A percentile compares a stretch with the other conserved stretches of the same genome.
Conservation (phyloP, 2,888 invertebrate genomes). For the Tachina grossa region DNA sequence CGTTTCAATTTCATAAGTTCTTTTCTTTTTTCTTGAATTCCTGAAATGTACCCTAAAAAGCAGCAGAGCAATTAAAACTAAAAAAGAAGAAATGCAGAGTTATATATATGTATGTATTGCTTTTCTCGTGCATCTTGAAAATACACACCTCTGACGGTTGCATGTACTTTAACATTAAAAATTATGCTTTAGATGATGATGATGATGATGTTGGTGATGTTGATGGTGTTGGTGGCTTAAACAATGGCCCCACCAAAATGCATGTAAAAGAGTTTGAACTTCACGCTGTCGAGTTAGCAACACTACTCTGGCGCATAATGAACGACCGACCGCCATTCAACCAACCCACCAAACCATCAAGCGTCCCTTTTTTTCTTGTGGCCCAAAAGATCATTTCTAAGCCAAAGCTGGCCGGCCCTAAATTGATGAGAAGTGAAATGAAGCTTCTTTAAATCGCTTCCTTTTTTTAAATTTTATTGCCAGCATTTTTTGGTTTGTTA, state of each 20-base stretch:
- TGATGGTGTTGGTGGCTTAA: conserved; percentile 41
- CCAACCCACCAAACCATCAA: background rate
- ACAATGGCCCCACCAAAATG: conserved; percentile 51
- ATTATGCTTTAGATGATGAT: background rate
- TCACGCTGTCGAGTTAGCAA: conserved; percentile 81
- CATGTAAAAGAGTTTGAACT: conserved; percentile 65
- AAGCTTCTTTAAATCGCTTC: conserved; percentile 56
- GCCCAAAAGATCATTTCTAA: conserved; percentile 35
- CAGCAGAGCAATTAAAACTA: conserved; percentile 65
- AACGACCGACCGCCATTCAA: background rate
- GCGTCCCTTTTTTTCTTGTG: conserved; percentile 15
- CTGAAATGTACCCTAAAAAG: background rate
- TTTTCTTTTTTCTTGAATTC: background rate
- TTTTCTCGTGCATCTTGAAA: conserved; percentile 61
- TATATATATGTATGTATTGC: conserved; percentile 23
- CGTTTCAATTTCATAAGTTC: conserved; percentile 68
- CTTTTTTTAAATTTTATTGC: conserved; percentile 43
- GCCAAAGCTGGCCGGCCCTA: conserved; percentile 40
- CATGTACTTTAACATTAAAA: background rate
- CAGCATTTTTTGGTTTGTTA: conserved; percentile 67
- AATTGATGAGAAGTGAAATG: conserved; percentile 71
- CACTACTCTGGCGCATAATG: conserved; percentile 39
- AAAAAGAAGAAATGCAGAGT: conserved; percentile 46
- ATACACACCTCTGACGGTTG: conserved; percentile 63
- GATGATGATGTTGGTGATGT: conserved; percentile 15